Conservation (phyloP, 2,888 invertebrate genomes). For the Ichneumon xanthorius region DNA sequence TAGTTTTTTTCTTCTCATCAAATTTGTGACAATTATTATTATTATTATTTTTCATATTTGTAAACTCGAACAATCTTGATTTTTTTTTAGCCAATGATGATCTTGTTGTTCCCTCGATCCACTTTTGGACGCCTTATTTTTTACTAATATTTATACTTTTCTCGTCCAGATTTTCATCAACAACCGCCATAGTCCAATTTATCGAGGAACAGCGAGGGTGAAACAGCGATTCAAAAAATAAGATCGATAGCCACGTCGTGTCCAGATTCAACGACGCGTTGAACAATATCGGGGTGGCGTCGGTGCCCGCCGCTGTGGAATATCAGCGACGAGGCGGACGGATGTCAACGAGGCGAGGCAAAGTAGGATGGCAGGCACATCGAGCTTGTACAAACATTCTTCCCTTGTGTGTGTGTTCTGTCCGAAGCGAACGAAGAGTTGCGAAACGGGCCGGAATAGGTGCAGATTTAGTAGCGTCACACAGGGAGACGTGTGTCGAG, state of each 20-base stretch:
- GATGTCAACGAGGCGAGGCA: constrained; percentile 48
- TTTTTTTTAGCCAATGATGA: neutral
- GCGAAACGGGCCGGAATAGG: constrained; percentile 16
- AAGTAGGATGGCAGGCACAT: constrained; percentile 5
- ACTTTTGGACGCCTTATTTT: neutral
- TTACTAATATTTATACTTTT: neutral
- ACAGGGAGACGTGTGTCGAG: neutral
- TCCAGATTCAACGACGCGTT: constrained; percentile 12
- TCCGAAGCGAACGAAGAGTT: constrained; percentile 27
- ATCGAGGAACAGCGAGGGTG: neutral
- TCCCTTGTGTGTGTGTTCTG: constrained; percentile 2
- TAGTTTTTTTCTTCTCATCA: neutral
- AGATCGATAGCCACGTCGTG: constrained; percentile 4
- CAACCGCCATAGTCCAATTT: neutral
- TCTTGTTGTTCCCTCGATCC: neutral
- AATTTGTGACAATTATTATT: neutral
- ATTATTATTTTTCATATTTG: neutral
- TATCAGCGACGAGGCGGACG: constrained; percentile 36
- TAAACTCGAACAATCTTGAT: neutral
- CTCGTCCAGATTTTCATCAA: neutral
- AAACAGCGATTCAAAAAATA: neutral
- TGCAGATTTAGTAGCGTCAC: constrained; percentile 47
- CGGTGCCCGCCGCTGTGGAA: constrained; percentile 37
- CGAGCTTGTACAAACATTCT: constrained; percentile 49
- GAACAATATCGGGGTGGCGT: constrained; percentile 36